Conservation (phyloP, 1,140 invertebrate species). For the Micrasema longulum region DNA sequence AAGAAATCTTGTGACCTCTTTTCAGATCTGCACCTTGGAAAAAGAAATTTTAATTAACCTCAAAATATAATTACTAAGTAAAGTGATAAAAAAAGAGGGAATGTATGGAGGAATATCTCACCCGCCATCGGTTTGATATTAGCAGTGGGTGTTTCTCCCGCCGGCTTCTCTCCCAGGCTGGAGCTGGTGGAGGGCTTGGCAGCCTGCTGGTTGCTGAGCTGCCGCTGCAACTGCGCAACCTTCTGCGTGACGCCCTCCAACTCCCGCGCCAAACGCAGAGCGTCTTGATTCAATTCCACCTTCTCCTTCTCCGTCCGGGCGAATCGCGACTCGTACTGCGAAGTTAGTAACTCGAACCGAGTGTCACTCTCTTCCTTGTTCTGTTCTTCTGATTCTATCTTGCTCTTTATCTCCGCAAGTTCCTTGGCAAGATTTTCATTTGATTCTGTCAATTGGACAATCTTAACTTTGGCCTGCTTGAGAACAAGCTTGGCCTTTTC, state of each 20-base stretch:
- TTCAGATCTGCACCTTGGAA: too few species aligned
- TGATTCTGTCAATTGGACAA: conserved; percentile 75
- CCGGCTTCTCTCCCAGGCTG: conserved; percentile 75
- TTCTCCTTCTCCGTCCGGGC: conserved; percentile 82
- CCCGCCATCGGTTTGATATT: conserved; percentile 96
- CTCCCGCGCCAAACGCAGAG: conserved; percentile 74
- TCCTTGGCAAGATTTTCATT: conserved; percentile 73
- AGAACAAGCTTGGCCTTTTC: conserved; percentile 80
- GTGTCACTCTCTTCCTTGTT: conserved; percentile 72
- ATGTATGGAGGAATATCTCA: conserved; percentile 56
- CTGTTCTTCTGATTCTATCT: conserved; percentile 67
- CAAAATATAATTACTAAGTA: too few species aligned
- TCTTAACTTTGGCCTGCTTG: conserved; percentile 78
- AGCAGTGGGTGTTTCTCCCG: conserved; percentile 85
- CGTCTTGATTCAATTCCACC: conserved; percentile 74
- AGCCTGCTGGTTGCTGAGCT: conserved; percentile 78
- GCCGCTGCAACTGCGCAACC: conserved; percentile 81
- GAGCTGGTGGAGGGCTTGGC: conserved; percentile 75
- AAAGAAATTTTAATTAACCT: too few species aligned
- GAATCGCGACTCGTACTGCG: conserved; percentile 80
- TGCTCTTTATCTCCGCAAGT: conserved; percentile 71
- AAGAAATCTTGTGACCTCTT: too few species aligned
- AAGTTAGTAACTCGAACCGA: conserved; percentile 73
- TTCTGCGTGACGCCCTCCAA: conserved; percentile 81
- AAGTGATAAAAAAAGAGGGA: not conserved